Percentiles rank a stretch among this genome's conserved stretches.
phyloP scores from a whole-genome alignment of 2,888 invertebrate species.

The Trachelus tabidus region DNA sequence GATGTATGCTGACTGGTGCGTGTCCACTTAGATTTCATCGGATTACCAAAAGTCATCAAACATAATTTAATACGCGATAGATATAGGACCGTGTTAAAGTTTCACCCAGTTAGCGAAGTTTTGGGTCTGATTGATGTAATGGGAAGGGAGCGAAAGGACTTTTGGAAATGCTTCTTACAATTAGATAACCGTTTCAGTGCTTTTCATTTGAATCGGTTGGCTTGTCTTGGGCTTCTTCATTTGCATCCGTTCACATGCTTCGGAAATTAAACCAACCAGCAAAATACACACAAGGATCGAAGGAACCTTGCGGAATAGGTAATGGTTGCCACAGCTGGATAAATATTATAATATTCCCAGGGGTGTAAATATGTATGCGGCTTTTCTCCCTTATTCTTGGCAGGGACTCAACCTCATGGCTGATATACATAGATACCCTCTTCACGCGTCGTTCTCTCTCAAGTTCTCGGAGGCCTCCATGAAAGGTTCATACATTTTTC shows the following conservation, averaged over 20 bases:
- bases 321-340: slow-evolving; percentile 27
- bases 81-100: not conserved
- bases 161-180: too few relatives aligned
- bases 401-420: slow-evolving; percentile 29
- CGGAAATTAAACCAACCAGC: not conserved
- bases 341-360: slow-evolving; percentile 30
- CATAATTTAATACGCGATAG: not conserved
- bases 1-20: not conserved
- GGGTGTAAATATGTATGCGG: slow-evolving; percentile 28
- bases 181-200: not conserved
- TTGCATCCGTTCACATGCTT: not conserved
- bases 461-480: not conserved
- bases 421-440: slow-evolving; percentile 16
- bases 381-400: slow-evolving; percentile 18
- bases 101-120: not conserved
- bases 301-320: slow-evolving; percentile 4
- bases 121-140: not conserved
- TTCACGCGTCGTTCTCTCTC: not conserved
- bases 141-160: not conserved
- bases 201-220: too few relatives aligned
- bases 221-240: not conserved
- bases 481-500: not conserved
- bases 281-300: not conserved
- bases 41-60: not conserved
- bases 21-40: not conserved